A percentile compares a stretch with the other conserved stretches of the same genome.
Conservation (phyloP, 2,888 invertebrate species). For the Balanococcus diminutus region DNA sequence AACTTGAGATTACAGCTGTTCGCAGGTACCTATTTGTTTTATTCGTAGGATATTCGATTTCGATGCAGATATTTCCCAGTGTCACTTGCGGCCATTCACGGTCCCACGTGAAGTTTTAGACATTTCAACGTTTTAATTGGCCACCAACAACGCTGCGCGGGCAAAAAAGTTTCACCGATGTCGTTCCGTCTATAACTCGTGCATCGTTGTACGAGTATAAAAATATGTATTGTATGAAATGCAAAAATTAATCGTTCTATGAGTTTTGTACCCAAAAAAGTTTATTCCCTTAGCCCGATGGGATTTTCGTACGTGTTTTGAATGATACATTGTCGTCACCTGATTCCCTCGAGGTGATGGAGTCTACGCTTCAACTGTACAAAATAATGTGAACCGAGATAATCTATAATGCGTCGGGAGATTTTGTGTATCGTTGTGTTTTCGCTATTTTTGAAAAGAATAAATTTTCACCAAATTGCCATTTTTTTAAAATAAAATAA, state of each 20-base stretch:
- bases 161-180: not conserved
- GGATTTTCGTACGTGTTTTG: conserved; percentile 15
- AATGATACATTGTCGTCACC: conserved; percentile 15
- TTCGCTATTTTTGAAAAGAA: not conserved
- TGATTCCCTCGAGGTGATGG: conserved; percentile 9
- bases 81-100: not conserved
- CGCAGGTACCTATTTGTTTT: too few relatives aligned
- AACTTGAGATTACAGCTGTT: not conserved
- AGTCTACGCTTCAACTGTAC: not conserved
- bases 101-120: not conserved
- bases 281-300: not conserved
- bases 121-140: not conserved
- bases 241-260: not conserved
- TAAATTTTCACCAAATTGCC: not conserved
- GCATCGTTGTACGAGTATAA: too few relatives aligned
- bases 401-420: conserved; percentile 6
- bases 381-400: conserved; percentile 11
- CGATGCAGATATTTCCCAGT: not conserved
- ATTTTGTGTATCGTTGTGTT: not conserved
- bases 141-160: too few relatives aligned
- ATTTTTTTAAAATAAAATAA: not conserved
- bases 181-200: too few relatives aligned
- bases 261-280: conserved; percentile 6
- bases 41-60: not conserved
- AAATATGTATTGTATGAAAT: not conserved